Percentiles rank a stretch among this genome's conserved stretches.
These are phyloP conservation scores for Emydoidea blandingii DNA, from an alignment of 2,797 vertebrate genomes.

Conservation along the genomic window DNA sequence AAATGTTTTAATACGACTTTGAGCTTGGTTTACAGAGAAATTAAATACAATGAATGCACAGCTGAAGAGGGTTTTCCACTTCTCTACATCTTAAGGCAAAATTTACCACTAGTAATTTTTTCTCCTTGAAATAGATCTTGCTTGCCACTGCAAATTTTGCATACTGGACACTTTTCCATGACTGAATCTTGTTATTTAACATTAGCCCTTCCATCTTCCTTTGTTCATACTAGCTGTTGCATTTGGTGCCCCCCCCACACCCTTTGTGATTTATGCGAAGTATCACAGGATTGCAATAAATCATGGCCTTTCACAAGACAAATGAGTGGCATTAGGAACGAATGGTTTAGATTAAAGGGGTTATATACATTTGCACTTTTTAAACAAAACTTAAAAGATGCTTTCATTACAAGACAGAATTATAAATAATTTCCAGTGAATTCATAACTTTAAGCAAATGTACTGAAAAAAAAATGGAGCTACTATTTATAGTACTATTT, in stretches of 20 bases:
- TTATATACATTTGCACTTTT: background rate
- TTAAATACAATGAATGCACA: background rate
- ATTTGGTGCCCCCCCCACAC: background rate
- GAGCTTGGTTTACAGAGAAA: background rate
- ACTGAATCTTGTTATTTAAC: background rate
- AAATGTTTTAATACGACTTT: background rate
- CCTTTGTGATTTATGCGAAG: background rate
- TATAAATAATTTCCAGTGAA: background rate
- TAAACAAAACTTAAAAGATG: background rate
- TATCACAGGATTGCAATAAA: background rate
- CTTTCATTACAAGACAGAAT: background rate
- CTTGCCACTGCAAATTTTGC: background rate
- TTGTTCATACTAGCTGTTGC: background rate
- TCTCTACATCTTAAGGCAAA: background rate
- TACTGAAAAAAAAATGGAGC: background rate
- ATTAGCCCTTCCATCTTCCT: background rate
- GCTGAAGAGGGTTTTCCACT: background rate
- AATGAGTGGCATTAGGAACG: background rate
- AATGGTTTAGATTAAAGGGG: background rate
- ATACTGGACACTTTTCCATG: background rate
- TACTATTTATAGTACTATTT: background rate
- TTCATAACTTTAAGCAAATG: background rate
- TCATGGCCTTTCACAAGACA: background rate
- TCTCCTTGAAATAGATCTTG: rapidly evolving
- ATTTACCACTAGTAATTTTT: background rate